Percentiles rank a stretch among this genome's conserved stretches.
Evolutionary conservation across 64 coral and sea anemone species (phyloP).

Genomic region (Cladopsammia gracilis): DNA sequence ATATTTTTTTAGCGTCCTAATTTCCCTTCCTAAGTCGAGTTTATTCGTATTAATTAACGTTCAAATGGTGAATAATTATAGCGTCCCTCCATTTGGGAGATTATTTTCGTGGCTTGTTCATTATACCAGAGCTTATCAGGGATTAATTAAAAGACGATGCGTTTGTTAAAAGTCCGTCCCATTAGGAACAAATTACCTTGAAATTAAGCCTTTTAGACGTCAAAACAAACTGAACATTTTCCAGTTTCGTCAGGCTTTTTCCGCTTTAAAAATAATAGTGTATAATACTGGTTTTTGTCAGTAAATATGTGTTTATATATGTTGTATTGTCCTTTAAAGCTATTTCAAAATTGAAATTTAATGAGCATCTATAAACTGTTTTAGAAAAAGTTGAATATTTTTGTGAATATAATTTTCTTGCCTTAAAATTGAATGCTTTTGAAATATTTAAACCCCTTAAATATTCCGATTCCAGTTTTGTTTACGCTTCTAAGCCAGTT

Average conservation of each 20-base stretch:
- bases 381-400: no score
- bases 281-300: neutral
- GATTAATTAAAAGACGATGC: neutral
- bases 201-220: neutral
- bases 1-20: neutral
- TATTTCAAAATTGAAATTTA: no score
- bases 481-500: no score
- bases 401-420: no score
- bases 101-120: neutral
- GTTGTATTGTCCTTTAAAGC: no score
- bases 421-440: no score
- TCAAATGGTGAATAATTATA: neutral
- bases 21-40: neutral
- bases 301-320: neutral
- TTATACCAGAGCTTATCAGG: neutral
- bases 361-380: no score
- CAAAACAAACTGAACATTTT: neutral
- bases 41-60: neutral
- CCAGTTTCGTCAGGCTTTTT: neutral
- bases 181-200: conserved; percentile 2
- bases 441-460: no score
- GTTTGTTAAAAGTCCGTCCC: neutral
- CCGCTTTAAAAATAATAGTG: neutral
- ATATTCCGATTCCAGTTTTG: no score
- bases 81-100: neutral